Evolutionary conservation across 1,140 invertebrate genomes (phyloP).

Genomic region (Camponotus floridanus): DNA sequence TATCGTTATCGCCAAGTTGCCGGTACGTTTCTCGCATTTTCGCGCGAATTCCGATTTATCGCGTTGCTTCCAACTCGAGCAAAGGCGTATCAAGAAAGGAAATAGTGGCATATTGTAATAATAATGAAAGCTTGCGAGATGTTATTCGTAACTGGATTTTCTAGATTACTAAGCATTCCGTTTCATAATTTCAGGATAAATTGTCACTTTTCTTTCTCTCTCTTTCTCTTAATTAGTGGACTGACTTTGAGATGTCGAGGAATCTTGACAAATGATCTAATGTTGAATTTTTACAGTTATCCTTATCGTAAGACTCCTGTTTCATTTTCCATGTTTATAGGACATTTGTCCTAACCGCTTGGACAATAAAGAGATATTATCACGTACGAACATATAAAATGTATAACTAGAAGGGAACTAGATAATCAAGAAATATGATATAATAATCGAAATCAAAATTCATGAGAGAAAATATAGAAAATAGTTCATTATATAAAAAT

Average conservation of each 20-base stretch:
- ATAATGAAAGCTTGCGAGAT: slow-evolving; percentile 4
- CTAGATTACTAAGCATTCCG: neutral
- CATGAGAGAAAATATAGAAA: neutral
- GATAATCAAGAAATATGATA: slow-evolving; percentile 1
- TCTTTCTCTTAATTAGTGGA: neutral
- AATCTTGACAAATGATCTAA: slow-evolving; percentile 25
- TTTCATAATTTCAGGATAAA: neutral
- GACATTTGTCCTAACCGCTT: neutral
- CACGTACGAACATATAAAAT: neutral
- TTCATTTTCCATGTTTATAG: neutral
- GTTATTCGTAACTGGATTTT: neutral
- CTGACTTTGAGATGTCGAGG: neutral
- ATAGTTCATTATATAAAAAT: neutral
- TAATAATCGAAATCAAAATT: slow-evolving; percentile 5
- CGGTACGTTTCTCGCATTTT: neutral
- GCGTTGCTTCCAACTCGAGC: neutral
- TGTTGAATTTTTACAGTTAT: neutral
- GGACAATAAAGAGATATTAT: slow-evolving; percentile 5
- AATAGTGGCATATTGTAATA: neutral
- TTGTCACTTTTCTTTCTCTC: neutral
- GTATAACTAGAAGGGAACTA: neutral
- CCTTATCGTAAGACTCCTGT: slow-evolving; percentile 5
- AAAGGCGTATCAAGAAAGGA: slow-evolving; percentile 25
- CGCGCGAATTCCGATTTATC: slow-evolving; percentile 59
- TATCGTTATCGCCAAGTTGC: slow-evolving; percentile 33